These are phyloP conservation scores for Serripes groenlandicus DNA, from an alignment of 2,888 invertebrate species.

Conservation along the genomic window DNA sequence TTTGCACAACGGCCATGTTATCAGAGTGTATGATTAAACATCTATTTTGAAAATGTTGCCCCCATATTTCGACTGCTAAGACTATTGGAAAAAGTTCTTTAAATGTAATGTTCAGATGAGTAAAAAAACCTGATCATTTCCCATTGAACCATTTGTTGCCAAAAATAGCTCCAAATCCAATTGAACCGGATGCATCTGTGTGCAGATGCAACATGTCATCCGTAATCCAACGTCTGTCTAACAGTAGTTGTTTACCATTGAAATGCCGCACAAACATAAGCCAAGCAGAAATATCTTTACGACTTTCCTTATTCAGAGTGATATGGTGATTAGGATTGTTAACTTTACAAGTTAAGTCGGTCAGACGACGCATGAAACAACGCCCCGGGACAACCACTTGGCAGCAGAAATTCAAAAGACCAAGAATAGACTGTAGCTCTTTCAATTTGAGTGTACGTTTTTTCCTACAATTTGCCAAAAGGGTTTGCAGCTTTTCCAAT, in stretches of 20 bases:
- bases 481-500: constrained; percentile 1
- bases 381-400: constrained; percentile 44
- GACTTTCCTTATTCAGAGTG: constrained; percentile 33
- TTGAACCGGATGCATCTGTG: constrained; percentile 44
- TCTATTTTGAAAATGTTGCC: too few species aligned
- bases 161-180: constrained; percentile 59
- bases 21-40: too few species aligned
- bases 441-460: constrained; percentile 20
- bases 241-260: constrained; percentile 47
- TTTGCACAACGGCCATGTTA: too few species aligned
- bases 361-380: constrained; percentile 38
- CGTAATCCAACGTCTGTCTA: constrained; percentile 28
- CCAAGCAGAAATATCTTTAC: constrained; percentile 42
- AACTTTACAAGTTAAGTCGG: constrained; percentile 44
- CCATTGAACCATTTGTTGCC: constrained; percentile 44
- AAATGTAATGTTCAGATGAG: too few species aligned
- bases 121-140: constrained; percentile 15
- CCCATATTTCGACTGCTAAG: too few species aligned
- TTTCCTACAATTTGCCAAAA: neutral
- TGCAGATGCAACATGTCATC: constrained; percentile 13
- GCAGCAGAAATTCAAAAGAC: constrained; percentile 55
- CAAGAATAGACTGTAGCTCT: constrained; percentile 22
- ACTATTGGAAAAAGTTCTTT: too few species aligned
- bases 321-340: constrained; percentile 35
- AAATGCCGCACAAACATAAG: constrained; percentile 45